Conservation (phyloP, 1,140 invertebrate species). For the Teleogryllus occipitalis region DNA sequence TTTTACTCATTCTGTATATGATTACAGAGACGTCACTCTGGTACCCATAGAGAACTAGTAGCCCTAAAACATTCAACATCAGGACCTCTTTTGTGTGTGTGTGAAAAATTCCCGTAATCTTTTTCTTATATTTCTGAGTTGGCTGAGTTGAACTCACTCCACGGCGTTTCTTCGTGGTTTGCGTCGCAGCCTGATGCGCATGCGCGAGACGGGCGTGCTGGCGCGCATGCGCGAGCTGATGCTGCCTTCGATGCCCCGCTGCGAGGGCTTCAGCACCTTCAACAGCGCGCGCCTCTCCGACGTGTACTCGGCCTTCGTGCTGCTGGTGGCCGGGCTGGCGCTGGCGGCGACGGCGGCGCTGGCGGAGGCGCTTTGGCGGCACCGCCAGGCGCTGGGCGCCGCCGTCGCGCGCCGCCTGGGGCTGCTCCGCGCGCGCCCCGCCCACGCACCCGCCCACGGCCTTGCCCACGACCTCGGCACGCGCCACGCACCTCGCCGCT, state of each 20-base stretch:
- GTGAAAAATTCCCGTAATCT: neutral
- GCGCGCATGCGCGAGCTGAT: conserved; percentile 33
- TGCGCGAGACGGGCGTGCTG: conserved; percentile 37
- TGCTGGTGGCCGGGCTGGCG: conserved; percentile 32
- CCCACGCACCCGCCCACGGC: neutral
- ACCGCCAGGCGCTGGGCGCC: neutral
- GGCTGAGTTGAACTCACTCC: neutral
- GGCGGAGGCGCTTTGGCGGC: conserved; percentile 15
- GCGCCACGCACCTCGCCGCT: neutral
- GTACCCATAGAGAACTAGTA: too few species aligned
- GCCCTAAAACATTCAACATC: neutral
- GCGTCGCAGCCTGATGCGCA: conserved; percentile 34
- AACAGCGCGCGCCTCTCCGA: conserved; percentile 37
- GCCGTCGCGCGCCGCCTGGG: neutral
- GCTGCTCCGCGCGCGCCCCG: too few species aligned
- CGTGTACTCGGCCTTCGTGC: conserved; percentile 39
- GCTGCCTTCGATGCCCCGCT: conserved; percentile 36
- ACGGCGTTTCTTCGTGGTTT: neutral
- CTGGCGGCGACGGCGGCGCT: neutral
- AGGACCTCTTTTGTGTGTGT: neutral
- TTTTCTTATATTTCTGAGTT: neutral
- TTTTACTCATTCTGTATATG: too few species aligned
- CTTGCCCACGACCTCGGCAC: neutral
- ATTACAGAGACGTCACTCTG: too few species aligned
- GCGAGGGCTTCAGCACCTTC: conserved; percentile 32